Conservation (phyloP, 2,113 vertebrate genomes). For the Marcusenius ussheri region DNA sequence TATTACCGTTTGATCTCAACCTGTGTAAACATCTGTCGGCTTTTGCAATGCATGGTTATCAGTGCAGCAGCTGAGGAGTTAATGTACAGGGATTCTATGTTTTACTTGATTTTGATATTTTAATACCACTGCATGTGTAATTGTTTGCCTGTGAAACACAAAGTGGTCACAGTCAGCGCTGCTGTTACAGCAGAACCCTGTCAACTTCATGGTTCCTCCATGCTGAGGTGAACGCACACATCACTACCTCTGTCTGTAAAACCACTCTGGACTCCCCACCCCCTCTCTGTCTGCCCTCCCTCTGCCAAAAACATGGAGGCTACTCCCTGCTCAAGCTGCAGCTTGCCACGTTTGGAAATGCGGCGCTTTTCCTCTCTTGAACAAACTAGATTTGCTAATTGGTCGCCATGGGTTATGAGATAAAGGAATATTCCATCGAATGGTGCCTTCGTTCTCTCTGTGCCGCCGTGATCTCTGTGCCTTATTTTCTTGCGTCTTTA, state of each 20-base stretch:
- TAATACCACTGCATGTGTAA: background rate
- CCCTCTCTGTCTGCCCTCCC: background rate
- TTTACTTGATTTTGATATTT: background rate
- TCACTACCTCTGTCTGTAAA: background rate
- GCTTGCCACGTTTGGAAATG: background rate
- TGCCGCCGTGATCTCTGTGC: background rate
- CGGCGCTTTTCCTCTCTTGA: background rate
- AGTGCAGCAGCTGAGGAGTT: background rate
- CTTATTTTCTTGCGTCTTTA: background rate
- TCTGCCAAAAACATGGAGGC: background rate
- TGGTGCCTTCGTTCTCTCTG: background rate
- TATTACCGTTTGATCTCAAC: background rate
- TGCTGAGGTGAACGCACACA: background rate
- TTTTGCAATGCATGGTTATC: background rate
- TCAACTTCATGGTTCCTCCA: background rate
- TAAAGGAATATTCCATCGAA: background rate
- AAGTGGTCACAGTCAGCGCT: background rate
- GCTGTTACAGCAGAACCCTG: background rate
- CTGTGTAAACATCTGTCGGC: background rate
- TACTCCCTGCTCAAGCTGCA: background rate
- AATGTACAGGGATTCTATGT: background rate
- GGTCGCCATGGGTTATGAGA: background rate
- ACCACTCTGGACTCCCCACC: background rate
- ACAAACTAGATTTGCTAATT: background rate
- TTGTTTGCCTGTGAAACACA: background rate